A percentile compares a stretch with the other conserved stretches of the same genome.
These are phyloP conservation scores for Lamproptera curius DNA, from an alignment of 2,888 invertebrate genomes.

Conservation along the genomic window DNA sequence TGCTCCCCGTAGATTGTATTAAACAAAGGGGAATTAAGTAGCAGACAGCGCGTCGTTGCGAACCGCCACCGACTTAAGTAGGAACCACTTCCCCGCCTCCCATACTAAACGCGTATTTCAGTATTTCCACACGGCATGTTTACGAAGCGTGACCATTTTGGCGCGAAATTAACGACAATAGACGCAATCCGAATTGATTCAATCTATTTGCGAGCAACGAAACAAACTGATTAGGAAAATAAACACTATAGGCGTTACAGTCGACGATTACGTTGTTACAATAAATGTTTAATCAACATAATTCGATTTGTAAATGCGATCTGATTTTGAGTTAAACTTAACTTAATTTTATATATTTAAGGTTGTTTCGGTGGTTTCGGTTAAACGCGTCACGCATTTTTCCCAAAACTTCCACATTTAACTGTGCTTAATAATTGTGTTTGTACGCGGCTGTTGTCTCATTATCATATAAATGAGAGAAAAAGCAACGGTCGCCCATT, in stretches of 20 bases:
- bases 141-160: no score
- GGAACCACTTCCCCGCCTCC: slow-evolving; percentile 44
- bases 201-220: slow-evolving; percentile 36
- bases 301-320: slow-evolving; percentile 54
- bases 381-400: slow-evolving; percentile 31
- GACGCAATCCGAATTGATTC: slow-evolving; percentile 27
- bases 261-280: slow-evolving; percentile 53
- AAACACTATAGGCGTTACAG: slow-evolving; percentile 53
- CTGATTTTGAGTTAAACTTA: slow-evolving; percentile 52
- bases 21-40: slow-evolving; percentile 63
- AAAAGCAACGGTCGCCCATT: slow-evolving; percentile 69
- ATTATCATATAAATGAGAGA: slow-evolving; percentile 77
- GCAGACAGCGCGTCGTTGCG: slow-evolving; percentile 51
- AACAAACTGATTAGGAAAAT: slow-evolving; percentile 59
- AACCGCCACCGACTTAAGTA: slow-evolving; percentile 48
- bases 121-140: slow-evolving; percentile 29
- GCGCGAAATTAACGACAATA: slow-evolving; percentile 1
- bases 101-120: slow-evolving; percentile 14
- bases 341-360: no score
- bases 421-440: slow-evolving; percentile 70
- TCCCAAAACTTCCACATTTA: slow-evolving; percentile 55
- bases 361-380: background rate
- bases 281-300: slow-evolving; percentile 57
- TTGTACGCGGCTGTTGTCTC: slow-evolving; percentile 60
- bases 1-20: slow-evolving; percentile 59